Base-by-base conservation (phyloP, 2,113 vertebrate genomes). In the Ariopsis seemanni region DNA sequence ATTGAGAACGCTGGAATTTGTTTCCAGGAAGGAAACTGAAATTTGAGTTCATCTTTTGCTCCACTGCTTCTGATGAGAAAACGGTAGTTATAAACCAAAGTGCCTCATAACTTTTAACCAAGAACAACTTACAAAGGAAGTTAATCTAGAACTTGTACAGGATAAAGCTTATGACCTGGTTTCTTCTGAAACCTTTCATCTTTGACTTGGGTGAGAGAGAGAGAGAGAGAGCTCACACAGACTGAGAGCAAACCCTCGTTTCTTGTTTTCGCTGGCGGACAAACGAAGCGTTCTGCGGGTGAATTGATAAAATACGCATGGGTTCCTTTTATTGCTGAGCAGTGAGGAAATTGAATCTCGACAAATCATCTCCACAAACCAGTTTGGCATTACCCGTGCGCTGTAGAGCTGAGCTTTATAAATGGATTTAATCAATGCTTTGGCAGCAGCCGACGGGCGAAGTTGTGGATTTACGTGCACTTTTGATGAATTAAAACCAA, bases 401-500 rank as follows among this genome's bases (percentile, higher is more conserved):
- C 81, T 83, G 67, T 34, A 27, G 63, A 74, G 82, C 67, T 20
- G 72, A 75, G 80, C 10, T 86, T 86, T 90, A 90, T 82, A 86
- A 84, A 88, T 81, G 65, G 89, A 86, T 88, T 88, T 88, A 90
- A 90, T 90, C 85, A 90, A 82, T 57, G 82, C 75, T 84, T 85
- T 42, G 86, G 53, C 85, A 80, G 87, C 81, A 60, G 84, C 58
- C 62, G 10, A 2, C 42, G 60, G 77, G 48, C 74, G 74, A 42
- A 5, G 30, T 1, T 62, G 57, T 27, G 42, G 62, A 86, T 86
- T 90, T 85, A 88, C 84, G 75, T 85, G 83, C 71, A 90, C 89
- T 69, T 88, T 85, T 90, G 89, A 90, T 90, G 75, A 90, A 90
- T 90, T 90, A 88, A 90, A 90, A 90, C 75, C 81, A 69, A 90